phyloP scores from a whole-genome alignment of 2,113 vertebrate species.

The Holacanthus passer region DNA sequence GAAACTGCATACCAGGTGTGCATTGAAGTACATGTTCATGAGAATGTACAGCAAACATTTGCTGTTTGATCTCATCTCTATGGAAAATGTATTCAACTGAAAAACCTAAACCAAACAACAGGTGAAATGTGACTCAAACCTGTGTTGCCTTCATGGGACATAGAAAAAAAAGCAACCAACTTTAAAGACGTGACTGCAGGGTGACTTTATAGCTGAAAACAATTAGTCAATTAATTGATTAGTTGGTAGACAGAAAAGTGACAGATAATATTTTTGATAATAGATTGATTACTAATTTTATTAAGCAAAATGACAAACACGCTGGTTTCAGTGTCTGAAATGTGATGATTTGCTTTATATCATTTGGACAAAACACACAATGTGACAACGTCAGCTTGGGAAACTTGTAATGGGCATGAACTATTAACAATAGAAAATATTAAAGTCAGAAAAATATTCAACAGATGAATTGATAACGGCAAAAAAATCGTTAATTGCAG shows the following conservation, averaged over 20 bases:
- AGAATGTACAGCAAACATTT: constrained; percentile 5
- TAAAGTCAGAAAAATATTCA: neutral
- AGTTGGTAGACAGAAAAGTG: too few species aligned
- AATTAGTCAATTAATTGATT: too few species aligned
- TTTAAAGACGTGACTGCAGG: neutral
- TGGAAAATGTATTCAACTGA: too few species aligned
- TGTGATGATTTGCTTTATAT: neutral
- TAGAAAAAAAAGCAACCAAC: neutral
- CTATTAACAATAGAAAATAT: neutral
- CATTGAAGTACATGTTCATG: neutral
- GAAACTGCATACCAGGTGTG: constrained; percentile 18
- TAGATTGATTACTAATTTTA: too few species aligned
- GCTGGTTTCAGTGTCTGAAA: neutral
- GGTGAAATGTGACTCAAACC: neutral
- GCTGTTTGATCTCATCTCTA: neutral
- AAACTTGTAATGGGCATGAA: neutral
- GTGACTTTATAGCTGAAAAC: neutral
- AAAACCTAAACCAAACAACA: too few species aligned
- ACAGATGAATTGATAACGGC: neutral
- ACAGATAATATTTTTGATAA: too few species aligned
- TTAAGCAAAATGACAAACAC: neutral
- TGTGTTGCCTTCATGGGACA: neutral
- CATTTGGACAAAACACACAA: neutral
- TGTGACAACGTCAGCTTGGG: neutral
- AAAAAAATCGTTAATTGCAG: neutral